Evolutionary conservation across 2,888 invertebrate species (phyloP).

Genomic region (Epirrita christyi): DNA sequence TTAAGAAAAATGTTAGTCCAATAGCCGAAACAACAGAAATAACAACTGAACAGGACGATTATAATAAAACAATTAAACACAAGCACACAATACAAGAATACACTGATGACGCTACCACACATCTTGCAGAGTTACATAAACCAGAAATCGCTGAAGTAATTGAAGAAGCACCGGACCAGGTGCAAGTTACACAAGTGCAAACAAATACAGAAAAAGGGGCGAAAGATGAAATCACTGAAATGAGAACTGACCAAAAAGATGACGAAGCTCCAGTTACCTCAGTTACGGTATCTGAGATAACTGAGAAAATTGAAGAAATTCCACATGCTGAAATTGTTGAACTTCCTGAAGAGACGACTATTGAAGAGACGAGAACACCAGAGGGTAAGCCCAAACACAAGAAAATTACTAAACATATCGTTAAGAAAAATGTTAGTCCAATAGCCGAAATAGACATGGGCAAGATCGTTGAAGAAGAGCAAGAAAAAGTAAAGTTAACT

Average conservation of each 20-base stretch:
- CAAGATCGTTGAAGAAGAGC: too few species aligned
- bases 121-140: constrained; percentile 26
- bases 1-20: constrained; percentile 52
- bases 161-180: constrained; percentile 29
- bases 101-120: constrained; percentile 49
- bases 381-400: constrained; percentile 41
- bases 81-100: constrained; percentile 44
- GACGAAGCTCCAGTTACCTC: constrained; percentile 32
- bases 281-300: constrained; percentile 31
- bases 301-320: constrained; percentile 16
- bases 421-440: constrained; percentile 33
- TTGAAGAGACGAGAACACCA: constrained; percentile 48
- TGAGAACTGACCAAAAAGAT: constrained; percentile 37
- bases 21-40: constrained; percentile 47
- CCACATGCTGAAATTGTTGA: constrained; percentile 40
- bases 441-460: constrained; percentile 68
- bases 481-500: too few species aligned
- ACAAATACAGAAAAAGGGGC: constrained; percentile 51
- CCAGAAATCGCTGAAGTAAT: constrained; percentile 46
- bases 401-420: constrained; percentile 46
- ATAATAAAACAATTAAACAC: constrained; percentile 41
- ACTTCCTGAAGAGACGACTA: constrained; percentile 48
- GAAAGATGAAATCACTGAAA: constrained; percentile 44
- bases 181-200: constrained; percentile 54
- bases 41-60: constrained; percentile 40